Percentiles rank a stretch among this genome's conserved stretches.
phyloP scores from a whole-genome alignment of 2,888 invertebrate genomes.

The Leptura quadrifasciata region DNA sequence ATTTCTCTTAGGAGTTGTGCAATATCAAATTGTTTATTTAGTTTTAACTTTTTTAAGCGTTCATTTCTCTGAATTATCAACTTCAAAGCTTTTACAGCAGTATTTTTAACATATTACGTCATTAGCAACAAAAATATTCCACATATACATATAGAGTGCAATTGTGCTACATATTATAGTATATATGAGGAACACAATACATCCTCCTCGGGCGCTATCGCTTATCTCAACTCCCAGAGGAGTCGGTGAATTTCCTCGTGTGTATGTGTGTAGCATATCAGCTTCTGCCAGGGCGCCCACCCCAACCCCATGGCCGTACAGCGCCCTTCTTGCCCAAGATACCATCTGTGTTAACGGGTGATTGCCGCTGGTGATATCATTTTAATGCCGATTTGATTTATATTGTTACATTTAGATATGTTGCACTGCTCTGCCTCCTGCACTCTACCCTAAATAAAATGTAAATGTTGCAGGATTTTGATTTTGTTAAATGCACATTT shows the following conservation, averaged over 20 bases:
- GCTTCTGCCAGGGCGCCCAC: conserved; percentile 49
- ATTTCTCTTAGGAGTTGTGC: no score
- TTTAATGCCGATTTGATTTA: conserved; percentile 72
- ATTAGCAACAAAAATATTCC: background rate
- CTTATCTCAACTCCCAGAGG: conserved; percentile 57
- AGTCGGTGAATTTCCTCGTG: conserved; percentile 53
- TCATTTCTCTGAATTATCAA: no score
- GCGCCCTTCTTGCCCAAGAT: conserved; percentile 59
- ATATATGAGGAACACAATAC: conserved; percentile 47
- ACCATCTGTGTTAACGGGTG: conserved; percentile 73
- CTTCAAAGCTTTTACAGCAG: no score
- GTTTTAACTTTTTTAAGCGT: no score
- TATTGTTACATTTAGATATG: conserved; percentile 52
- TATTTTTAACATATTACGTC: background rate
- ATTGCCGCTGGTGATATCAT: conserved; percentile 69
- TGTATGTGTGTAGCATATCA: conserved; percentile 50
- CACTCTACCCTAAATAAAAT: background rate
- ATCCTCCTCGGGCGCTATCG: conserved; percentile 51
- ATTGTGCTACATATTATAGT: conserved; percentile 9
- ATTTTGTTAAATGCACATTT: conserved; percentile 6
- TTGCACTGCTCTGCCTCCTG: conserved; percentile 9
- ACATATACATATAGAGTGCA: background rate
- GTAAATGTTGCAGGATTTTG: conserved; percentile 8
- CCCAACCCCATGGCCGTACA: conserved; percentile 44
- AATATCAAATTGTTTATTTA: no score